Evolutionary conservation across 2,888 invertebrate species (phyloP).

Genomic region (Clivina fossor): DNA sequence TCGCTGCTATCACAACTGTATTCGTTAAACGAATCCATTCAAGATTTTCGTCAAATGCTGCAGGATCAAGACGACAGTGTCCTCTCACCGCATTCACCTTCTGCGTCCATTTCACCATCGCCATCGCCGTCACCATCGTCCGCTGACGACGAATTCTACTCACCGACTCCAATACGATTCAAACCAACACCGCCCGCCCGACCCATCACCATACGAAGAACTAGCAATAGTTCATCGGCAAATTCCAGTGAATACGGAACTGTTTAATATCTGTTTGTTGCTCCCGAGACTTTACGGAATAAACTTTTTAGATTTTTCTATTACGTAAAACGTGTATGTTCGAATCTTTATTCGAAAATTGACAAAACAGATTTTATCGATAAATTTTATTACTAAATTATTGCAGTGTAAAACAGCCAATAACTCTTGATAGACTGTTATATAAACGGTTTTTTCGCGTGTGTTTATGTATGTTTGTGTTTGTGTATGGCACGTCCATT

Average conservation of each 20-base stretch:
- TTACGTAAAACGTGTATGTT: too few relatives aligned
- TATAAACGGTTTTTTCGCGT: too few relatives aligned
- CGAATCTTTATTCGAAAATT: too few relatives aligned
- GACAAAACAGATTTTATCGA: too few relatives aligned
- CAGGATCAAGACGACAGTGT: conserved; percentile 56
- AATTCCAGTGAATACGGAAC: conserved; percentile 46
- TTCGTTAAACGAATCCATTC: conserved; percentile 90
- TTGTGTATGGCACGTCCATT: too few relatives aligned
- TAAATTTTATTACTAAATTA: too few relatives aligned
- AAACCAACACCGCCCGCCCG: conserved; percentile 54
- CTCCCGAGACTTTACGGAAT: too few relatives aligned
- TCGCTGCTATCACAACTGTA: conserved; percentile 88
- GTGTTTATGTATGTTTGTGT: too few relatives aligned
- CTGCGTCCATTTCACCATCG: conserved; percentile 62
- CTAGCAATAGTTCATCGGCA: conserved; percentile 46
- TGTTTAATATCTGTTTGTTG: conserved; percentile 33
- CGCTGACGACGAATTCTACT: conserved; percentile 47
- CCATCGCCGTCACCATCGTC: conserved; percentile 60
- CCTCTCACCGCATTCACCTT: conserved; percentile 56
- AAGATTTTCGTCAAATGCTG: conserved; percentile 77
- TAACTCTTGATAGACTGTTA: too few relatives aligned
- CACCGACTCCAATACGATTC: conserved; percentile 49
- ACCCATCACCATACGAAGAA: conserved; percentile 52
- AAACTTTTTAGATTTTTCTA: too few relatives aligned
- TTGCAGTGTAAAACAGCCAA: too few relatives aligned